Evolutionary conservation across 2,113 vertebrate genomes (phyloP), one percentile per base, ranked within the genome.

Genomic region (Rana temporaria): DNA sequence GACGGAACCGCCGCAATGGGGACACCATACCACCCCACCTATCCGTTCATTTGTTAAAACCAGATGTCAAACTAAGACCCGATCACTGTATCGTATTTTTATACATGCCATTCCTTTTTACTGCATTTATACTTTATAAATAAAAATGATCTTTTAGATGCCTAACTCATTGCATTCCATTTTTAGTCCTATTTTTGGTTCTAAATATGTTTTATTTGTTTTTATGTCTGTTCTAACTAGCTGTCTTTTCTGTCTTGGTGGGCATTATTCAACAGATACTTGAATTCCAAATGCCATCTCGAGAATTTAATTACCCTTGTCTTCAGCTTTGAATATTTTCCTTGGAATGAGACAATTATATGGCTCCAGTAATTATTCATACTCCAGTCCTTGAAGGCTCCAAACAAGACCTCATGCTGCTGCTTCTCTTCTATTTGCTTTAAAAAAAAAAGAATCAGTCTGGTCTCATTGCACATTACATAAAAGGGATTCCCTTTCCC

Each of bases 301-400:
- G 11, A 80, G 56, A 69, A 80, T 80, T 68, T 60, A 60, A 68
- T 80, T 80, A 62, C 65, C 15, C 53, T 70, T 80, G 78, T 59
- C 67, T 70, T 80, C 20, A n/a, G 65, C 65, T 57, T 24, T 68
- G 67, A 70, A 70, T 62, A 80, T 80, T 80, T 79, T 20, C 34
- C 56, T 26, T 62, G 26, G 56, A 80, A 80, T 52, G 55, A 68
- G 78, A 70, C 78, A 80, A 80, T 70, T 59, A 62, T 60, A 22
- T 71, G 30, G 56, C 66, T 80, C 55, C 66, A 70, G 55, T 80
- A 48, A 70, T 80, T 80, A 68, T 80, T 80, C 53, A 80, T 62
- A 26, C 53, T 70, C 17, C 56, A 7, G 17, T 80, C 67, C 67
- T 80, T 59, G 55, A 70, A 80, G 65, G 70, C 66, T 70, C 66